Evolutionary conservation across 1,140 invertebrate species (phyloP), one percentile per base, ranked within the genome.

Genomic region (Heliconius melpomene): DNA sequence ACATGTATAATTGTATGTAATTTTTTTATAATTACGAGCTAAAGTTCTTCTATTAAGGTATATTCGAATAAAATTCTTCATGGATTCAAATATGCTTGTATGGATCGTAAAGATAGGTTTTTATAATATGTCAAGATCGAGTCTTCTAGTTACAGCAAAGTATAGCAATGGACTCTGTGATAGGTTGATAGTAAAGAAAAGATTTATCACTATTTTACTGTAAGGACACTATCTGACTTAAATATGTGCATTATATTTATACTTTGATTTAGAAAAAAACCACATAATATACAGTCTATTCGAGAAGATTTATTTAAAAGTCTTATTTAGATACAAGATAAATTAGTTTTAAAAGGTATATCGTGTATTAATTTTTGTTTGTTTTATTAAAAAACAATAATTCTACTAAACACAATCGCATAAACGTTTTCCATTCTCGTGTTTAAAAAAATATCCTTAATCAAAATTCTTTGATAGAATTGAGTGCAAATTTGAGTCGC

Each of bases 401-500:
- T 66, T n/a, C 72, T 72, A 38, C 72, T 38, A 38, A 52, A 66
- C 46, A 40, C 75, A 76, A 66, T 76, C 29, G 60, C 54, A 66
- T 54, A 76, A 76, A 76, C 75, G 75, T 66, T 66, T 66, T 16
- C 23, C 26, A 66, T 66, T 29, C 60, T 66, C 13, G 9, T 26
- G 60, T 26, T 66, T 80, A 71, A 75, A 74, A 23, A 77, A 76
- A 46, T 73, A 77, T 74, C 79, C 73, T 82, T 81, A 84, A 84
- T 84, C 82, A 84, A 83, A 82, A 82, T 81, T 81, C 83, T 81
- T 78, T 72, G 78, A 85, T 87, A 85, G 84, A 86, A 83, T 85
- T 82, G 79, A 87, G 84, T 86, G 82, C 85, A 87, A 85, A 88
- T 84, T 83, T 82, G 81, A 83, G 81, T 84, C 82, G 83, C 79